Conservation (phyloP, 2,113 vertebrate genomes). For the Tyrannus savana region DNA sequence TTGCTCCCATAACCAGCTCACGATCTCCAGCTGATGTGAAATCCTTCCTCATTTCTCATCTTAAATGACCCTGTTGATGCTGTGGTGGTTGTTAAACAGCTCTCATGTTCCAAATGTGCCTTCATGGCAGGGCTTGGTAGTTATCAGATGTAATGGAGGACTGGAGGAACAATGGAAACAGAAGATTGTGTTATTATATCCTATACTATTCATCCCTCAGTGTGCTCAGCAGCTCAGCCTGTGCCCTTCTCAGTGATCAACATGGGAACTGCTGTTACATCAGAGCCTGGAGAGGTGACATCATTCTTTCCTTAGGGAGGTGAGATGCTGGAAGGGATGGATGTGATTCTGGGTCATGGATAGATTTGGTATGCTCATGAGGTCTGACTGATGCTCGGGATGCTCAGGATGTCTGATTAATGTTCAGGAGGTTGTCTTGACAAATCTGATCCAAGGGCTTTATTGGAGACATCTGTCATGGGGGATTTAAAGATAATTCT, state of each 20-base stretch:
- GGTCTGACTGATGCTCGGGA: neutral
- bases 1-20: neutral
- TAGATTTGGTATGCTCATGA: neutral
- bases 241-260: neutral
- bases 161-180: neutral
- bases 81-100: neutral
- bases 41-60: neutral
- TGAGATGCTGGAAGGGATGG: neutral
- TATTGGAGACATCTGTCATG: neutral
- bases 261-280: neutral
- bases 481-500: neutral
- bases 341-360: neutral
- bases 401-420: neutral
- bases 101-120: neutral
- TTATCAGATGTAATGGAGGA: neutral
- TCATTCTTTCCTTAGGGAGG: neutral
- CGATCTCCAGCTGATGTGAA: neutral
- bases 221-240: neutral
- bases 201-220: neutral
- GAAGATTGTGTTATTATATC: neutral
- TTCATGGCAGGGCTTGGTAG: neutral
- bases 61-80: neutral
- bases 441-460: neutral
- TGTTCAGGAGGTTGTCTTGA: neutral
- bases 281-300: accelerated